Base-by-base conservation (phyloP, 2,113 vertebrate genomes). In the Saguinus midas region DNA sequence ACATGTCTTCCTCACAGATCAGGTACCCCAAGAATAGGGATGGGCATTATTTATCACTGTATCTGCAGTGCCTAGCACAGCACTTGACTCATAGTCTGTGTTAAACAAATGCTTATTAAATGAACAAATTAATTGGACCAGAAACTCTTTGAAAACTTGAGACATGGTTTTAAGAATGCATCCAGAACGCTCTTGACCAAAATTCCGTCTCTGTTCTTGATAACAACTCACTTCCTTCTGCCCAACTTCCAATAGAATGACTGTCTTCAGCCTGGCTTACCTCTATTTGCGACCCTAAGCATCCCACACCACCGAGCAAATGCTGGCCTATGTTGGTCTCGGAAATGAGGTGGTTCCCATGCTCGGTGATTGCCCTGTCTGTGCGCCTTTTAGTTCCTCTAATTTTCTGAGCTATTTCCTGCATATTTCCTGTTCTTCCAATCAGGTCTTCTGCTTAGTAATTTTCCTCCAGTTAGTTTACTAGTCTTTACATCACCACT, bases 401-500 rank as follows among this genome's bases (percentile, higher is more conserved):
- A 0, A 0, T 92, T 94, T 76, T 95, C 89, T 76, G 14, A 68
- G 73, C 89, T 66, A 13, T 96, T 61, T 96, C 95, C 96, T 96
- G 37, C 84, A 18, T 17, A 79, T 95, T 83, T 92, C 50, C 27
- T 61, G 0, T 94, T 96, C 96, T 96, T 52, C n/a, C 57, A n/a
- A 43, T 87, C 37, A 52, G 94, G 18, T 18, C 23, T 94, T 96
- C 43, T 84, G 7, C 18, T 68, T 85, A 48, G 11, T 58, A 57
- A 83, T 57, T n/a, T 14, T 1, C 13, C 43, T 55, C 2, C 6
- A 21, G 1, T 58, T 93, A 57, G 58, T 86, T 96, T 95, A 88
- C 43, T 91, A 91, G 79, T 96, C 95, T 97, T 98, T 96, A 91
- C 57, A 92, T 76, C 21, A 68, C 35, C 20, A 12, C 86, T 61